Evolutionary conservation across 2,888 invertebrate species (phyloP).

Genomic region (Thereva unica): DNA sequence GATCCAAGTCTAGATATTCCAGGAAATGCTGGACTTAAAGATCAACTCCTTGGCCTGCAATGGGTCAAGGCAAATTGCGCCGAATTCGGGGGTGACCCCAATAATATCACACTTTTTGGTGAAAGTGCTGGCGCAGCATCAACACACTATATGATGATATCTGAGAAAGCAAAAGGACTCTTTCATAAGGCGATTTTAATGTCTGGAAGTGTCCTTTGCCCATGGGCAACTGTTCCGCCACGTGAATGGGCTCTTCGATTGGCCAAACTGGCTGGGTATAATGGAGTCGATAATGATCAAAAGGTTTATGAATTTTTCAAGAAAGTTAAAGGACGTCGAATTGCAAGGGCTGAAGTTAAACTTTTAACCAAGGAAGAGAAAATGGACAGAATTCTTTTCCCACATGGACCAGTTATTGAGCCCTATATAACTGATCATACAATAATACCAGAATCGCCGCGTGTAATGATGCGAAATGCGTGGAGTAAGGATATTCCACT

Average conservation of each 20-base stretch:
- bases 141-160: conserved; percentile 59
- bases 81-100: conserved; percentile 60
- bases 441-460: conserved; percentile 48
- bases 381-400: conserved; percentile 49
- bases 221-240: conserved; percentile 53
- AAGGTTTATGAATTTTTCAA: conserved; percentile 54
- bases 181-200: conserved; percentile 56
- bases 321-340: conserved; percentile 49
- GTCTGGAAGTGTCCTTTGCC: conserved; percentile 53
- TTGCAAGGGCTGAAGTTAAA: conserved; percentile 49
- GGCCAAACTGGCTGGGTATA: conserved; percentile 53
- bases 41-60: conserved; percentile 60
- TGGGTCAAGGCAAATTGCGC: conserved; percentile 61
- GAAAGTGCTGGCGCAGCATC: conserved; percentile 62
- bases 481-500: conserved; percentile 55
- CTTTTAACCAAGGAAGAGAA: conserved; percentile 52
- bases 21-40: conserved; percentile 62
- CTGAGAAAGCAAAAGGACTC: conserved; percentile 58
- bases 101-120: conserved; percentile 62
- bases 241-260: conserved; percentile 52
- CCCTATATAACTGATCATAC: conserved; percentile 53
- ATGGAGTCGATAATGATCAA: conserved; percentile 52
- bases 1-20: conserved; percentile 59
- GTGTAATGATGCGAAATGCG: conserved; percentile 47
- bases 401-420: conserved; percentile 55